Conservation (phyloP, 2,888 invertebrate genomes). For the Ichneumon xanthorius region DNA sequence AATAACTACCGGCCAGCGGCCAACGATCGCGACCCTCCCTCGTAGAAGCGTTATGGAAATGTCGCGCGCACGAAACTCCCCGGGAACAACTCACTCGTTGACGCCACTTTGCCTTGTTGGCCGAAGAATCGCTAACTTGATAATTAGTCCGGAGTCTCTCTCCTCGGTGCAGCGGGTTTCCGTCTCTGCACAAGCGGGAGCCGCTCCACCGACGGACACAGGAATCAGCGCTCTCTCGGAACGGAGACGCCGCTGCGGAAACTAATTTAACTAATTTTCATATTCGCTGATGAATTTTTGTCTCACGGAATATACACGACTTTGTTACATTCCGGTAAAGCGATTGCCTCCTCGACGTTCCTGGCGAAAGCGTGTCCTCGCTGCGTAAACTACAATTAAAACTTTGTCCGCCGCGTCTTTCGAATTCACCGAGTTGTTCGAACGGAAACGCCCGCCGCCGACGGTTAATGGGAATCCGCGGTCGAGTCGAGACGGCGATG, state of each 20-base stretch:
- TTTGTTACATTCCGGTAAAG: constrained; percentile 19
- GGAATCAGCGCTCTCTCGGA: neutral
- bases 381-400: constrained; percentile 30
- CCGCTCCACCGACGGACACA: neutral
- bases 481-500: neutral
- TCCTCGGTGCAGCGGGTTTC: neutral
- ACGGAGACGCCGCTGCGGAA: neutral
- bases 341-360: neutral
- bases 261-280: constrained; percentile 48
- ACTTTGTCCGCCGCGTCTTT: constrained; percentile 4
- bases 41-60: constrained; percentile 39
- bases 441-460: neutral
- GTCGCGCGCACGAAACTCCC: constrained; percentile 45
- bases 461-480: neutral
- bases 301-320: constrained; percentile 16
- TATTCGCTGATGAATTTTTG: constrained; percentile 39
- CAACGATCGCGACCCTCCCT: constrained; percentile 1
- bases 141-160: constrained; percentile 34
- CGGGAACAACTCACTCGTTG: constrained; percentile 13
- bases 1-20: neutral
- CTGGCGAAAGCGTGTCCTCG: constrained; percentile 2
- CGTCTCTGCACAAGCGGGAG: neutral
- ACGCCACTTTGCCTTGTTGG: constrained; percentile 28
- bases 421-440: neutral
- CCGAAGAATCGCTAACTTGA: constrained; percentile 58